A percentile compares a stretch with the other conserved stretches of the same genome.
Conservation (phyloP, 2,888 invertebrate genomes). For the Smittia aterrima region DNA sequence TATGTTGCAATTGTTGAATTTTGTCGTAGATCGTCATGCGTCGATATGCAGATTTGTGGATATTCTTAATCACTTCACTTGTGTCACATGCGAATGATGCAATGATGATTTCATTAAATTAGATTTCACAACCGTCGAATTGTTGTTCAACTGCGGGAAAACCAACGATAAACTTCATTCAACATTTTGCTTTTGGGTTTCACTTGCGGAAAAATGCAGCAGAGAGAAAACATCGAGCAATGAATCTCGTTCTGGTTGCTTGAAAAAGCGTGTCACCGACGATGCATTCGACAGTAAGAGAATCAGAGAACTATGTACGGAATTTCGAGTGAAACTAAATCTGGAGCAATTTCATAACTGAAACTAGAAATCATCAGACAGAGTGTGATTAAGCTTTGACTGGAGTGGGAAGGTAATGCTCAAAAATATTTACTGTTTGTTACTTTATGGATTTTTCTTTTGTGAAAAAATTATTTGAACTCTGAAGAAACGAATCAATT, state of each 20-base stretch:
- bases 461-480: neutral
- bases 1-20: too few relatives aligned
- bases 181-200: too few relatives aligned
- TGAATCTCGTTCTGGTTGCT: neutral
- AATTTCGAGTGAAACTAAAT: neutral
- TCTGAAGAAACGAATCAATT: too few relatives aligned
- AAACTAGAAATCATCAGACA: neutral
- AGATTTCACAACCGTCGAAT: too few relatives aligned
- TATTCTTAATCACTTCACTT: too few relatives aligned
- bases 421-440: neutral
- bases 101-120: too few relatives aligned
- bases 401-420: neutral
- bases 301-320: too few relatives aligned
- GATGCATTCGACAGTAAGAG: too few relatives aligned
- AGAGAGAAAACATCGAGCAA: neutral
- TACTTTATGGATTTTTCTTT: neutral
- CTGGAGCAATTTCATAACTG: conserved; percentile 37
- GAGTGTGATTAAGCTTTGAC: neutral
- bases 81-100: too few relatives aligned
- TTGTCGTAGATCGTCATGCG: conserved; percentile 4
- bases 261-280: neutral
- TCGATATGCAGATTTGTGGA: too few relatives aligned
- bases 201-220: neutral
- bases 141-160: too few relatives aligned
- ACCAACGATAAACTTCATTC: too few relatives aligned